Evolutionary conservation across 2,888 invertebrate species (phyloP).

Genomic region (Drosophila prolongata): DNA sequence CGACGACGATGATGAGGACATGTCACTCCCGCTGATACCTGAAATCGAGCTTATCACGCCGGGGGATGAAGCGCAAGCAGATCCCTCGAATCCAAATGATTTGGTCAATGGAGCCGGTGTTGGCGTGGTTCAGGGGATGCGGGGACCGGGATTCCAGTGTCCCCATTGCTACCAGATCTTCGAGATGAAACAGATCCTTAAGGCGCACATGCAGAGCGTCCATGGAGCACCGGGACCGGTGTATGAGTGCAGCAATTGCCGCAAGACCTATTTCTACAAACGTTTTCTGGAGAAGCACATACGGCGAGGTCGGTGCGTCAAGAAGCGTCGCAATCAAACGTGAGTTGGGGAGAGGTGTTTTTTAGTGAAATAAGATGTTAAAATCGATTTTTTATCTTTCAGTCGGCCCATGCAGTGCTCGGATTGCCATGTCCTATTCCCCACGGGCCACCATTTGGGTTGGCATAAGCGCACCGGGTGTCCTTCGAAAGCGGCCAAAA

Average conservation of each 20-base stretch:
- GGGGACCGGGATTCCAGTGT: slow-evolving; percentile 78
- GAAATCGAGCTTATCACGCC: slow-evolving; percentile 83
- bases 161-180: slow-evolving; percentile 82
- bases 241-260: slow-evolving; percentile 83
- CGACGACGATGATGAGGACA: slow-evolving; percentile 72
- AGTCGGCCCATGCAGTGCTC: slow-evolving; percentile 84
- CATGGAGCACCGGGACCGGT: slow-evolving; percentile 83
- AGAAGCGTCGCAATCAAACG: slow-evolving; percentile 84
- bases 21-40: slow-evolving; percentile 83
- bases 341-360: slow-evolving; percentile 54
- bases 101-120: slow-evolving; percentile 18
- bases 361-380: not conserved
- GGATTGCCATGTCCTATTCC: slow-evolving; percentile 83
- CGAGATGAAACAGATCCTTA: slow-evolving; percentile 82
- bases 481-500: slow-evolving; percentile 83
- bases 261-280: slow-evolving; percentile 84
- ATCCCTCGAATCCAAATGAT: slow-evolving; percentile 11
- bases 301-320: slow-evolving; percentile 83
- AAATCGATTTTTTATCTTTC: too few relatives aligned
- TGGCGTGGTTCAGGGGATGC: slow-evolving; percentile 18
- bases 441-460: slow-evolving; percentile 84
- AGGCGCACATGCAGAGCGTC: slow-evolving; percentile 83
- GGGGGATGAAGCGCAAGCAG: slow-evolving; percentile 71
- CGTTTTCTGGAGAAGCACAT: slow-evolving; percentile 84
- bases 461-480: slow-evolving; percentile 84